Conservation (phyloP, 2,797 vertebrate species). For the Apogon talboti region DNA sequence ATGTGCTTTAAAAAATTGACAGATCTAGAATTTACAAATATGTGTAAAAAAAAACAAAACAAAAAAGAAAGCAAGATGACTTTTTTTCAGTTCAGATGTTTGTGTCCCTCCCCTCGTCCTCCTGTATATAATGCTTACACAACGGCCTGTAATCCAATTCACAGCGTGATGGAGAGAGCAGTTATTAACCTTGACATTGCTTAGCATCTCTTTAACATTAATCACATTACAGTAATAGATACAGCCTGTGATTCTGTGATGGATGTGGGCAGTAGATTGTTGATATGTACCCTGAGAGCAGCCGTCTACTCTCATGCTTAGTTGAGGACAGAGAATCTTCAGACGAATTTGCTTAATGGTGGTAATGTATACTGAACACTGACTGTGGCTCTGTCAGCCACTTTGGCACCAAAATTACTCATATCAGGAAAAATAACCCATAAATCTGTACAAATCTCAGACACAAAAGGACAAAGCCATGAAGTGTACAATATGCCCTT, state of each 20-base stretch:
- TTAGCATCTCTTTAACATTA: slow-evolving; percentile 30
- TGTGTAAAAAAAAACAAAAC: slow-evolving; percentile 14
- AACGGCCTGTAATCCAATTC: slow-evolving; percentile 40
- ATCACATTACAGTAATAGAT: slow-evolving; percentile 51
- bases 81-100: background rate
- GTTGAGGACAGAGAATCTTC: background rate
- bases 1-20: slow-evolving; percentile 40
- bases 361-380: slow-evolving; percentile 1
- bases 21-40: slow-evolving; percentile 33
- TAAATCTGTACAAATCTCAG: slow-evolving; percentile 24
- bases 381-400: slow-evolving; percentile 16
- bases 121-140: slow-evolving; percentile 21
- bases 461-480: slow-evolving; percentile 63
- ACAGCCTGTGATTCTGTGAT: slow-evolving; percentile 14
- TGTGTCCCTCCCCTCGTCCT: background rate
- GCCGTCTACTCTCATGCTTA: slow-evolving; percentile 4
- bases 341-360: background rate
- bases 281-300: slow-evolving; percentile 34
- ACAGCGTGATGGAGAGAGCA: slow-evolving; percentile 37
- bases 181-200: slow-evolving; percentile 54
- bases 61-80: background rate
- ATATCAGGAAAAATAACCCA: slow-evolving; percentile 13
- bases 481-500: slow-evolving; percentile 35
- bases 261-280: slow-evolving; percentile 25
- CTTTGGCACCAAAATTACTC: slow-evolving; percentile 52